Evolutionary conservation across 2,888 invertebrate genomes (phyloP).

Genomic region (Tillus elongatus): DNA sequence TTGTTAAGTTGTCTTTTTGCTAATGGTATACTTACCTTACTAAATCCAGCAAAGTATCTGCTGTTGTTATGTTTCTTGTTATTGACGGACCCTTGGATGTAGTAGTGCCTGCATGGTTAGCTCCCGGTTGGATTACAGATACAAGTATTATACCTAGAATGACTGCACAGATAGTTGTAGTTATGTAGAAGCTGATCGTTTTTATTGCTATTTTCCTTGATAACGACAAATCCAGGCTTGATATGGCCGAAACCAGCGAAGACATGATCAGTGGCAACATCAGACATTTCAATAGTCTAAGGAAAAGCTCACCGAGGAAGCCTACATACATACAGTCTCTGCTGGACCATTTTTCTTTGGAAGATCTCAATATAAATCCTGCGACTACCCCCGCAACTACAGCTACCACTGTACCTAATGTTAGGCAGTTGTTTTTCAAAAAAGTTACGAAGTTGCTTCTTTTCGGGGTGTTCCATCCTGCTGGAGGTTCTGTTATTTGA

Average conservation of each 20-base stretch:
- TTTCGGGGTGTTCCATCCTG: too few species aligned
- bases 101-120: conserved; percentile 18
- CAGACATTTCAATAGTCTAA: conserved; percentile 63
- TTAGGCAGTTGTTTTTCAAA: conserved; percentile 44
- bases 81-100: conserved; percentile 18
- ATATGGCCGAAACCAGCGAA: conserved; percentile 61
- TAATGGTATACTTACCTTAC: too few species aligned
- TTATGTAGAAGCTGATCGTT: conserved; percentile 58
- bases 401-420: conserved; percentile 49
- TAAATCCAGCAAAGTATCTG: conserved; percentile 62
- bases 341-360: conserved; percentile 42
- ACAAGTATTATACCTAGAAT: conserved; percentile 64
- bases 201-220: conserved; percentile 58
- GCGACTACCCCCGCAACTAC: conserved; percentile 48
- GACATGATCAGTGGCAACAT: conserved; percentile 65
- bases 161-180: conserved; percentile 61
- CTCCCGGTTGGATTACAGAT: conserved; percentile 54
- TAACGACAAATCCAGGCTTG: conserved; percentile 56
- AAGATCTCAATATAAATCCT: conserved; percentile 43
- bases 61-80: conserved; percentile 49
- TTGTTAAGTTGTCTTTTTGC: too few species aligned
- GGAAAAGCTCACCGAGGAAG: conserved; percentile 61
- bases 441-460: conserved; percentile 29
- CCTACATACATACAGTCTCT: conserved; percentile 61
- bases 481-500: too few species aligned